A percentile compares a stretch with the other conserved stretches of the same genome.
Evolutionary conservation across 2,797 vertebrate genomes (phyloP).

Genomic region (Poeciliopsis paucimaculata): DNA sequence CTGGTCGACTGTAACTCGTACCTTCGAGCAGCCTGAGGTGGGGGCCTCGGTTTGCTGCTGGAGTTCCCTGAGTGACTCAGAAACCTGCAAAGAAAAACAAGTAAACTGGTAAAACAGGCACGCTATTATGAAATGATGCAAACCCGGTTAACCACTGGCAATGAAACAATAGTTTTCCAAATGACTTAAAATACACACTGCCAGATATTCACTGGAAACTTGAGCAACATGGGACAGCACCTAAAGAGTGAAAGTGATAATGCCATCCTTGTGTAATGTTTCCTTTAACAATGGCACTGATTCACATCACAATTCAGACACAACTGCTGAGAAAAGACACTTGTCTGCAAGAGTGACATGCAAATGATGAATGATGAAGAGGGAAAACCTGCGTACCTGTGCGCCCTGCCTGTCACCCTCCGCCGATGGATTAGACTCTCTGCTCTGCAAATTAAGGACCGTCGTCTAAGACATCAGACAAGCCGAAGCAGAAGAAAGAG

Average conservation of each 20-base stretch:
- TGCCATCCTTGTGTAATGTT: background rate
- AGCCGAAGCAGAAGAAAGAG: constrained; percentile 72
- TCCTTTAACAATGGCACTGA: background rate
- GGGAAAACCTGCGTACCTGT: constrained; percentile 73
- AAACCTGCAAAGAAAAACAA: constrained; percentile 75
- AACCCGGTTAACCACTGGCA: background rate
- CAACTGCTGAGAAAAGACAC: background rate
- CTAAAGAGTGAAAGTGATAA: background rate
- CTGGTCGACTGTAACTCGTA: constrained; percentile 47
- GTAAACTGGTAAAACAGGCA: background rate
- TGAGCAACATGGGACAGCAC: constrained; percentile 1
- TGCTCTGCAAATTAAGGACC: constrained; percentile 93
- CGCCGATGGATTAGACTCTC: constrained; percentile 95
- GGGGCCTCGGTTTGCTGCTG: constrained; percentile 87
- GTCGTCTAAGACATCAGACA: constrained; percentile 82
- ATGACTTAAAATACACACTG: accelerated
- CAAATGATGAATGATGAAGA: background rate
- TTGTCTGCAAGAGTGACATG: background rate
- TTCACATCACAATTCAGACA: too few species aligned
- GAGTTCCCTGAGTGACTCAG: constrained; percentile 89
- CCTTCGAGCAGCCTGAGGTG: constrained; percentile 87
- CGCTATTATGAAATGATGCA: too few species aligned
- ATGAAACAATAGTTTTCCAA: background rate
- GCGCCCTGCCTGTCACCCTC: constrained; percentile 87
- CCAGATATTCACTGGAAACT: constrained; percentile 2